phyloP scores from a whole-genome alignment of 1,140 invertebrate species.

The Carcinoscorpius rotundicauda region DNA sequence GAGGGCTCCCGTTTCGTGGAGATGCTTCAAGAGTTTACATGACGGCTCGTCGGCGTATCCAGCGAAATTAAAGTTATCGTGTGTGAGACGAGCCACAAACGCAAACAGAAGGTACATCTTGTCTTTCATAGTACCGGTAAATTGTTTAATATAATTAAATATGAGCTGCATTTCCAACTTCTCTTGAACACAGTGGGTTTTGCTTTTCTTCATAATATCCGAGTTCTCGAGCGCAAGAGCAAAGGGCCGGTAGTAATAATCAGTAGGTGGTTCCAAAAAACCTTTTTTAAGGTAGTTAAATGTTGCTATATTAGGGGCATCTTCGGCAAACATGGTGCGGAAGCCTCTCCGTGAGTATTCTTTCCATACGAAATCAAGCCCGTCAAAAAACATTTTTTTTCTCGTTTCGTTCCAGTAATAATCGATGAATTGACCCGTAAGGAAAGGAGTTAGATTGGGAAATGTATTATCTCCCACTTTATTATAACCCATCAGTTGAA shows the following conservation, averaged over 20 bases:
- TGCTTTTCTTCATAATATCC: slow-evolving; percentile 9
- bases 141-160: slow-evolving; percentile 15
- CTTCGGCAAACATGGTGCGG: slow-evolving; percentile 39
- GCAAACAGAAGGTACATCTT: slow-evolving; percentile 29
- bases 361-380: slow-evolving; percentile 40
- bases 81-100: slow-evolving; percentile 30
- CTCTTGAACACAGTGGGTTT: slow-evolving; percentile 16
- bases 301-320: slow-evolving; percentile 36
- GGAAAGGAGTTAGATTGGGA: slow-evolving; percentile 28
- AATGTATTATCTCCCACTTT: slow-evolving; percentile 32
- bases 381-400: slow-evolving; percentile 29
- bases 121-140: slow-evolving; percentile 13
- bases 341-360: slow-evolving; percentile 36
- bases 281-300: slow-evolving; percentile 40
- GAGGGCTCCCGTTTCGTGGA: slow-evolving; percentile 28
- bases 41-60: slow-evolving; percentile 29
- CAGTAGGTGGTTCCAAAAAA: slow-evolving; percentile 35
- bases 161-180: slow-evolving; percentile 17
- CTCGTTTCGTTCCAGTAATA: slow-evolving; percentile 22
- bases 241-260: slow-evolving; percentile 38
- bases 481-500: slow-evolving; percentile 28
- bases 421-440: slow-evolving; percentile 24
- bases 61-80: slow-evolving; percentile 32
- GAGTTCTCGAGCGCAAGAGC: slow-evolving; percentile 20
- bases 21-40: slow-evolving; percentile 25